Percentiles rank a stretch among this genome's conserved stretches.
Conservation (phyloP, 2,797 vertebrate species). For the Columba guinea region DNA sequence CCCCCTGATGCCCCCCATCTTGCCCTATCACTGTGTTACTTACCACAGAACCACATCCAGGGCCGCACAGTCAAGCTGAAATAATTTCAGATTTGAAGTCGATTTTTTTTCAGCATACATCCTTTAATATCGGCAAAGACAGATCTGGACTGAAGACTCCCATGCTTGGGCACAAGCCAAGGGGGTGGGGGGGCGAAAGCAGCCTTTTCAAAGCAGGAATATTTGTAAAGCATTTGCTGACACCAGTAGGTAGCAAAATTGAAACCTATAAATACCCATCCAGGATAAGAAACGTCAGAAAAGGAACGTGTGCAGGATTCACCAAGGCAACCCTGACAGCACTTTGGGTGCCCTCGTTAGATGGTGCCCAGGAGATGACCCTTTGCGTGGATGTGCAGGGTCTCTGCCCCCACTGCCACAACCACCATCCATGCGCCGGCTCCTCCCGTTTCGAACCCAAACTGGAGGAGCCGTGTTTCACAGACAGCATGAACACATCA, state of each 20-base stretch:
- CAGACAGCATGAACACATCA: background rate
- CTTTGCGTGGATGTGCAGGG: background rate
- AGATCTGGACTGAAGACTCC: background rate
- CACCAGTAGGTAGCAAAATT: constrained; percentile 28
- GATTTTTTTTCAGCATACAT: background rate
- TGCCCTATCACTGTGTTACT: background rate
- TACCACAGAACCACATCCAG: background rate
- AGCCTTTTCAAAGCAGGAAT: constrained; percentile 22
- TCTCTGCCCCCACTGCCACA: background rate
- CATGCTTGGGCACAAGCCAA: background rate
- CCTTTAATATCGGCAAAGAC: background rate
- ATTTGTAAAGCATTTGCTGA: constrained; percentile 40
- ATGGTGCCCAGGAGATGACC: background rate
- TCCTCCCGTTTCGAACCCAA: background rate
- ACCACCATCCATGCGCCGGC: background rate
- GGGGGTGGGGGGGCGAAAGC: background rate
- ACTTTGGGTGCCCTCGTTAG: background rate
- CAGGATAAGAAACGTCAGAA: constrained; percentile 5
- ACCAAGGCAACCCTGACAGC: background rate
- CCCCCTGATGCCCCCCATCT: background rate
- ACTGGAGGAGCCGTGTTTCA: background rate
- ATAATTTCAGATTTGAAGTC: background rate
- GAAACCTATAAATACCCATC: constrained; percentile 15
- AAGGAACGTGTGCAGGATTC: background rate
- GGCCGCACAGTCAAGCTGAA: background rate